Conservation (phyloP, 2,113 vertebrate genomes). For the Bujurquina vittata region DNA sequence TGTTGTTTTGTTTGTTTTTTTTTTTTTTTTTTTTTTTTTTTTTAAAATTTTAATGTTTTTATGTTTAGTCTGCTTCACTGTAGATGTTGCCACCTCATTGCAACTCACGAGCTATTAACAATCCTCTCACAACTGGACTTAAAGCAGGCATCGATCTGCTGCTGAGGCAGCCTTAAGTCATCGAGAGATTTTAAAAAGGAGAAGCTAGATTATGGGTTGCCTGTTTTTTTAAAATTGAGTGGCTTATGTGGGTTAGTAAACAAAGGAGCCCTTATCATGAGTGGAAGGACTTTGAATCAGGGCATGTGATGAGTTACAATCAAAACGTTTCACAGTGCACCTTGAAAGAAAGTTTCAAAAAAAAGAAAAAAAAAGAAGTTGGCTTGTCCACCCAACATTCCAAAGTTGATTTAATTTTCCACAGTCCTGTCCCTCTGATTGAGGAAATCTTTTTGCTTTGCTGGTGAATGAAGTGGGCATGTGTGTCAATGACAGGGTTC, state of each 20-base stretch:
- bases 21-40: slow-evolving; percentile 54
- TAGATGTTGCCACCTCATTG: slow-evolving; percentile 71
- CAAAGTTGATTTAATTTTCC: slow-evolving; percentile 69
- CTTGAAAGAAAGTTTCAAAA: slow-evolving; percentile 54
- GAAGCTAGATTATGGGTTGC: slow-evolving; percentile 33
- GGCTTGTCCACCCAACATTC: slow-evolving; percentile 74
- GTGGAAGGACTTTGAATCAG: slow-evolving; percentile 69
- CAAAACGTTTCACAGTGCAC: slow-evolving; percentile 75
- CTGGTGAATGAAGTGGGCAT: slow-evolving; percentile 69
- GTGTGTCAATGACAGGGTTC: slow-evolving; percentile 77
- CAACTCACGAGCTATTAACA: slow-evolving; percentile 74
- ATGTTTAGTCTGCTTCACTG: slow-evolving; percentile 70
- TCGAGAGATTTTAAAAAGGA: slow-evolving; percentile 6
- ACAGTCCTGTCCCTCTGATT: slow-evolving; percentile 62
- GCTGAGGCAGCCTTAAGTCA: slow-evolving; percentile 70
- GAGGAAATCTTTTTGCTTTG: slow-evolving; percentile 53
- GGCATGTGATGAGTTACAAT: slow-evolving; percentile 78
- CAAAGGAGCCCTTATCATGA: slow-evolving; percentile 57
- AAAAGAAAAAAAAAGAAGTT: slow-evolving; percentile 40
- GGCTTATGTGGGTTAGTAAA: slow-evolving; percentile 67
- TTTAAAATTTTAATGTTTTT: slow-evolving; percentile 32
- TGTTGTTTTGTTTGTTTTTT: slow-evolving; percentile 52
- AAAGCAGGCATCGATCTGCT: slow-evolving; percentile 67
- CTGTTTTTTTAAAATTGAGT: slow-evolving; percentile 56
- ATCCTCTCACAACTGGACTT: slow-evolving; percentile 73